phyloP scores from a whole-genome alignment of 1,140 invertebrate species.

The Forficula auricularia region DNA sequence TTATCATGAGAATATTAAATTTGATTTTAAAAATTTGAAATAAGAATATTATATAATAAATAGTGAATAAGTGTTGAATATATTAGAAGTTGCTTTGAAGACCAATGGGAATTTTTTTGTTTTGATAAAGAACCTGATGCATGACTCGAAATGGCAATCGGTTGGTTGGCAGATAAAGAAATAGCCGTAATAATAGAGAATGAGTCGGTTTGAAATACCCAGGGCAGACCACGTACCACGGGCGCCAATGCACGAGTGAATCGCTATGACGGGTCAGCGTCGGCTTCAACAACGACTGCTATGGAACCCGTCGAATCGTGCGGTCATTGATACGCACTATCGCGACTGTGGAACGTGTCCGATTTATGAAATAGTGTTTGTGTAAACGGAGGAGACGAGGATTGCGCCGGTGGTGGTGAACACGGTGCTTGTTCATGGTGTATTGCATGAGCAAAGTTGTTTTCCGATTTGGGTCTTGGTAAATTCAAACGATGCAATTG shows the following conservation, averaged over 20 bases:
- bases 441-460: slow-evolving; percentile 54
- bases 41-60: too few species aligned
- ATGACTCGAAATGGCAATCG: slow-evolving; percentile 2
- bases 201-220: neutral
- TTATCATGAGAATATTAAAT: too few species aligned
- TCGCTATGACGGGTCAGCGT: neutral
- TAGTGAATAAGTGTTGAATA: too few species aligned
- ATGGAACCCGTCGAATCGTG: slow-evolving; percentile 20
- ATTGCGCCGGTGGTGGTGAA: slow-evolving; percentile 20
- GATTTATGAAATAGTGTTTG: slow-evolving; percentile 58
- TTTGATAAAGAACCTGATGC: slow-evolving; percentile 4
- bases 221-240: slow-evolving; percentile 17
- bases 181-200: slow-evolving; percentile 3
- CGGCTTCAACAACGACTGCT: neutral
- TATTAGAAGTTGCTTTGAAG: too few species aligned
- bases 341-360: slow-evolving; percentile 45
- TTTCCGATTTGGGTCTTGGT: slow-evolving; percentile 65
- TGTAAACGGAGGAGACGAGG: slow-evolving; percentile 25
- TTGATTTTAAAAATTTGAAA: too few species aligned
- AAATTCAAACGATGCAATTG: slow-evolving; percentile 42
- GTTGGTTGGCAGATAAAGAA: slow-evolving; percentile 1
- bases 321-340: slow-evolving; percentile 53
- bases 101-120: slow-evolving; percentile 12
- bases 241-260: slow-evolving; percentile 44
- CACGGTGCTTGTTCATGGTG: slow-evolving; percentile 19